Conservation (phyloP, 2,113 vertebrate species). For the Origma solitaria region DNA sequence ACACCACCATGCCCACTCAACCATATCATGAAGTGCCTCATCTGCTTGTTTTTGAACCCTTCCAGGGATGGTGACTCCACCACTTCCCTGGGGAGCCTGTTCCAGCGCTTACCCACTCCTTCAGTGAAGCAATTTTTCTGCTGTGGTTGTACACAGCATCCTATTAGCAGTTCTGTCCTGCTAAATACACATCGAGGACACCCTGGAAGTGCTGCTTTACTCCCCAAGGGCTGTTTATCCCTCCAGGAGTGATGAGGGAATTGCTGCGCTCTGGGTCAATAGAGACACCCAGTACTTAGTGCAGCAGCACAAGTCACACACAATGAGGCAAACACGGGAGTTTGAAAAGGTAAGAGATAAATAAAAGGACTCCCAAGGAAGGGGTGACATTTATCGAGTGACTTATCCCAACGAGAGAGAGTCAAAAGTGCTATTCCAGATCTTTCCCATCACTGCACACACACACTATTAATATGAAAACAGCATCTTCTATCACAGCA, state of each 20-base stretch:
- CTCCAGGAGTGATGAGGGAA: background rate
- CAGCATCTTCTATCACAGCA: background rate
- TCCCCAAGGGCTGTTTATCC: background rate
- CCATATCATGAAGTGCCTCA: background rate
- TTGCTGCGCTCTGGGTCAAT: background rate
- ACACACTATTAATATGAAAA: background rate
- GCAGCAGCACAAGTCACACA: background rate
- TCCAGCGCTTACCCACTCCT: background rate
- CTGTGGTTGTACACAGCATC: fast-evolving
- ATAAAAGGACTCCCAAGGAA: background rate
- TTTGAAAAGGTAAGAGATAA: background rate
- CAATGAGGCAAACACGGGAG: background rate
- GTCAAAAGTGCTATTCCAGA: background rate
- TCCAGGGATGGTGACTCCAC: background rate
- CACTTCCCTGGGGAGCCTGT: background rate
- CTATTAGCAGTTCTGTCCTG: background rate
- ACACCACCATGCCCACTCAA: background rate
- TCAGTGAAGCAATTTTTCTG: background rate
- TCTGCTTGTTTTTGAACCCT: background rate
- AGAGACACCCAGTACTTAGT: background rate
- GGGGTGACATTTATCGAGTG: background rate
- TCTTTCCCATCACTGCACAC: background rate
- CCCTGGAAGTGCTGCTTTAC: background rate
- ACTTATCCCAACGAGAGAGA: background rate
- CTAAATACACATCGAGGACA: background rate